A percentile compares a stretch with the other conserved stretches of the same genome.
These are phyloP conservation scores for Amphipyra berbera DNA, from an alignment of 2,888 invertebrate species.

Conservation along the genomic window DNA sequence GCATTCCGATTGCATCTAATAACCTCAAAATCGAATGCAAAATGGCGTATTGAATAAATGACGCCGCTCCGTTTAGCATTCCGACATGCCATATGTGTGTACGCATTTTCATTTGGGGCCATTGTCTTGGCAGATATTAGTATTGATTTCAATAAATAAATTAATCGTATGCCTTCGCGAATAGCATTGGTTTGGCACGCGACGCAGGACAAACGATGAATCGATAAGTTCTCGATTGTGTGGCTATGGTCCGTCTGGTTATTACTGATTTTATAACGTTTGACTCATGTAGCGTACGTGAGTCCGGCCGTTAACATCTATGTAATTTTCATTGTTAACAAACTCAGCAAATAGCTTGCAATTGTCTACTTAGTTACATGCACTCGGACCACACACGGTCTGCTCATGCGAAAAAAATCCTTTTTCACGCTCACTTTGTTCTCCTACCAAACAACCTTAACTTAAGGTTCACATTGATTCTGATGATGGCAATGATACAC, in stretches of 20 bases:
- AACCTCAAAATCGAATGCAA: slow-evolving; percentile 89
- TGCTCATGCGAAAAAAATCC: slow-evolving; percentile 7
- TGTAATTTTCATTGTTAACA: slow-evolving; percentile 83
- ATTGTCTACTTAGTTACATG: slow-evolving; percentile 45
- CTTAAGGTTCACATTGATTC: too few relatives aligned
- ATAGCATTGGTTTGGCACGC: slow-evolving; percentile 89
- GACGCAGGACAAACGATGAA: slow-evolving; percentile 83
- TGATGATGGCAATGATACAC: too few relatives aligned
- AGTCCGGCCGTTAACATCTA: slow-evolving; percentile 84
- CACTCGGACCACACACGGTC: slow-evolving; percentile 47
- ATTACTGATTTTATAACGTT: slow-evolving; percentile 77
- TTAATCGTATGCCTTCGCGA: slow-evolving; percentile 86
- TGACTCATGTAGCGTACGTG: slow-evolving; percentile 86
- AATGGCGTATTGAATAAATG: slow-evolving; percentile 88
- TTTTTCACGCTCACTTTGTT: slow-evolving; percentile 8
- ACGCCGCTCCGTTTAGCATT: slow-evolving; percentile 88
- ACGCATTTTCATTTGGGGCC: slow-evolving; percentile 89
- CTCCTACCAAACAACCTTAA: background rate
- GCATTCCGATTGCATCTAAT: slow-evolving; percentile 89
- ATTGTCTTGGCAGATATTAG: slow-evolving; percentile 89
- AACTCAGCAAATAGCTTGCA: slow-evolving; percentile 69
- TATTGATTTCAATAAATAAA: slow-evolving; percentile 90
- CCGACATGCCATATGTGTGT: slow-evolving; percentile 87
- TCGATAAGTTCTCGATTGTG: slow-evolving; percentile 81
- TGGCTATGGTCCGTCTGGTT: slow-evolving; percentile 77